phyloP scores from a whole-genome alignment of 92 coral and sea anemone species.

The Phenganax marumi region DNA sequence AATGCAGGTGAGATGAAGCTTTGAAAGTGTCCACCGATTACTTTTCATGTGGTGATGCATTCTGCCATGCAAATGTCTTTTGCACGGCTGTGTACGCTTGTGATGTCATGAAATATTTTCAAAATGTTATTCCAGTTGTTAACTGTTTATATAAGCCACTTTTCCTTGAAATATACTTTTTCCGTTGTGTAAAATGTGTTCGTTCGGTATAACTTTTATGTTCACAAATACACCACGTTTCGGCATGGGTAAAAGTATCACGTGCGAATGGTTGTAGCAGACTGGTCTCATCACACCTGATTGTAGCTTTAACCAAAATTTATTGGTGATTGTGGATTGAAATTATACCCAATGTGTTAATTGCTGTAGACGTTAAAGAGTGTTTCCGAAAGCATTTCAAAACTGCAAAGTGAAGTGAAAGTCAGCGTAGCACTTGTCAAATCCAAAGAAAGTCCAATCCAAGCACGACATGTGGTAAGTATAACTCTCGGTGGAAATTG shows the following conservation, averaged over 20 bases:
- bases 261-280: no score
- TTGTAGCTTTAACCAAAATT: not conserved
- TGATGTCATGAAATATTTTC: not conserved
- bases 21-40: not conserved
- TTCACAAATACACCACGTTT: no score
- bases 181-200: no score
- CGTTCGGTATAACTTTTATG: no score
- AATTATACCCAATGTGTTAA: not conserved
- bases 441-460: constrained; percentile 90
- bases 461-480: constrained; percentile 93
- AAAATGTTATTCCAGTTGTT: not conserved
- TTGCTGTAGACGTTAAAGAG: constrained; percentile 76
- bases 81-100: no score
- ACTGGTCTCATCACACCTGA: no score
- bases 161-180: not conserved
- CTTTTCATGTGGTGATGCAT: no score
- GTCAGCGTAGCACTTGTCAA: constrained; percentile 89
- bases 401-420: constrained; percentile 78
- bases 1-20: constrained; percentile 69
- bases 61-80: no score
- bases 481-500: not conserved
- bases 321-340: not conserved
- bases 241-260: no score
- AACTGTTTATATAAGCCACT: not conserved
- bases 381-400: constrained; percentile 78